Evolutionary conservation across 2,113 vertebrate species (phyloP), one percentile per base, ranked within the genome.

Genomic region (Halichoeres trimaculatus): DNA sequence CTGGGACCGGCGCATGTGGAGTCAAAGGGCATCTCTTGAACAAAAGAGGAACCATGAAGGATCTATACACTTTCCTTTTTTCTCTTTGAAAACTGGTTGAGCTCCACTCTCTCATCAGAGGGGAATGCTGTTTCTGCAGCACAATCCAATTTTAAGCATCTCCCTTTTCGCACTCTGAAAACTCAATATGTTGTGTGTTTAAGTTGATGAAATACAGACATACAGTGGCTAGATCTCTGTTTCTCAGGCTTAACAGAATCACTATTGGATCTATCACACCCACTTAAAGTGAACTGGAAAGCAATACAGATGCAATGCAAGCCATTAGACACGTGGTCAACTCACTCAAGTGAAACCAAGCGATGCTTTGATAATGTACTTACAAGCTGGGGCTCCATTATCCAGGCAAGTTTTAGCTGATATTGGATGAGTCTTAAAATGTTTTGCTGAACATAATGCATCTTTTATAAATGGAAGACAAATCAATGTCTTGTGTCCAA

Each of bases 271-370:
- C 66, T 75, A 80, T 88, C 80, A 80, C 84, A 79, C 83, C 74
- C 65, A 65, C 70, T 88, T 72, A 60, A 83, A 67, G 57, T 47
- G 17, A 90, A 89, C 83, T 76, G 84, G 90, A 92, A 92, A 94
- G 93, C 93, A 94, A 95, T 94, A 94, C 87, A 85, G 85, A 93
- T 74, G 80, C 90, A 90, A 87, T 84, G 80, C 89, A 94, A 94
- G 93, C 91, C 93, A 94, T 93, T 84, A 86, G 74, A 90, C 80
- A 88, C 62, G 26, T 50, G 66, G 77, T 78, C 35, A 53, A 84
- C 34, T 84, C 73, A 68, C 75, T 57, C 7, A n/a, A 79, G 74
- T 62, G 50, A 78, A 87, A 83, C 78, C 59, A 80, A 74, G 77
- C 24, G 51, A 78, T 84, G 72, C 69, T 76, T 76, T 59, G 71